Percentiles rank a stretch among this genome's conserved stretches.
These are phyloP conservation scores for Zaprionus obscuricornis DNA, from an alignment of 2,888 invertebrate genomes.

Conservation along the genomic window DNA sequence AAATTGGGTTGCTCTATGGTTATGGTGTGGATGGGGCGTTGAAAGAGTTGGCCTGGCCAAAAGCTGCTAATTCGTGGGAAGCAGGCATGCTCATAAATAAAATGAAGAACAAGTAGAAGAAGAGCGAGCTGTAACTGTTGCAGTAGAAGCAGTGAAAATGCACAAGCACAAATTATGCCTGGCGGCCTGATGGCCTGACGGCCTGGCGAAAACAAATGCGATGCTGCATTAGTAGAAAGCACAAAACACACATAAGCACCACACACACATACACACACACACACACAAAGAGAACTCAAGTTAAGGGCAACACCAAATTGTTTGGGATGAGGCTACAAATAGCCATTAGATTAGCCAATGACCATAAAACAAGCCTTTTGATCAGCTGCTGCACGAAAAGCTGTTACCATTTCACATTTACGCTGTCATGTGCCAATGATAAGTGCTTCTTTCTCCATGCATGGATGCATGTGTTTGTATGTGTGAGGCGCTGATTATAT, in stretches of 20 bases:
- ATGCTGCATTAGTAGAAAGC: slow-evolving; percentile 49
- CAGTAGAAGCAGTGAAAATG: slow-evolving; percentile 17
- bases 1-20: slow-evolving; percentile 29
- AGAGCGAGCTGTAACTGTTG: no score
- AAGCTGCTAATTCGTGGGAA: slow-evolving; percentile 41
- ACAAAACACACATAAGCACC: slow-evolving; percentile 14
- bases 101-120: slow-evolving; percentile 1
- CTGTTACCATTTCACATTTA: slow-evolving; percentile 46
- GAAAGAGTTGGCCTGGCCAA: no score
- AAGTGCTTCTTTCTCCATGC: slow-evolving; percentile 12
- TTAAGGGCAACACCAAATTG: not conserved
- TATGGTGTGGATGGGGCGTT: no score
- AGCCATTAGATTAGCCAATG: slow-evolving; percentile 65
- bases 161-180: slow-evolving; percentile 55
- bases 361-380: slow-evolving; percentile 60
- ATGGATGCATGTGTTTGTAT: slow-evolving; percentile 8
- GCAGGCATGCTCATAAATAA: slow-evolving; percentile 53
- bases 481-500: slow-evolving; percentile 52
- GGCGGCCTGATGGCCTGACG: not conserved
- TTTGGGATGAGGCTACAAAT: slow-evolving; percentile 10
- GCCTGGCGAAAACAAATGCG: slow-evolving; percentile 41
- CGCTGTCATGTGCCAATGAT: slow-evolving; percentile 44
- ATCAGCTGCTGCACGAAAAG: slow-evolving; percentile 32
- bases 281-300: no score
- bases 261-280: no score